Percentiles rank a stretch among this genome's conserved stretches.
These are phyloP conservation scores for Acanthaster planci DNA, from an alignment of 35 echinoderm and acorn worm genomes.

Conservation along the genomic window DNA sequence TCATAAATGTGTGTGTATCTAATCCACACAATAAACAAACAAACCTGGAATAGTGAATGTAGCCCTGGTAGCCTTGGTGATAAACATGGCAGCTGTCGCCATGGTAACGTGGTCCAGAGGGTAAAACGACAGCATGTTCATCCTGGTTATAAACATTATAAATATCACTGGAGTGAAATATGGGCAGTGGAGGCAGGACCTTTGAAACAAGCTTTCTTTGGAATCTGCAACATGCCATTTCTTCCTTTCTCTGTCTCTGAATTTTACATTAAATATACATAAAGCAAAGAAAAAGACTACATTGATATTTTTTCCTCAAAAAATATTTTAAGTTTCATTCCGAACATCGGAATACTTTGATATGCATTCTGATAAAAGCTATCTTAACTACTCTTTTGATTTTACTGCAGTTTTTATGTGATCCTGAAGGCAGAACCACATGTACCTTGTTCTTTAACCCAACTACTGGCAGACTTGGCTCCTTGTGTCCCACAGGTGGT, in stretches of 20 bases:
- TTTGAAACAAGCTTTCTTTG: no score
- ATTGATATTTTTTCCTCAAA: no score
- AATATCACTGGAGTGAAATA: no score
- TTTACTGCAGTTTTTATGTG: neutral
- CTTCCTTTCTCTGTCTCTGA: no score
- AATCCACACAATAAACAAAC: neutral
- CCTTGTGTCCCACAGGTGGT: conserved; percentile 25
- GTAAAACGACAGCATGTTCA: conserved; percentile 22
- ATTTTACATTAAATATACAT: no score
- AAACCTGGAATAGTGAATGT: conserved; percentile 40
- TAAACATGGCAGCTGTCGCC: conserved; percentile 37
- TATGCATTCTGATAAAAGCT: no score
- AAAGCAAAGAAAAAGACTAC: no score
- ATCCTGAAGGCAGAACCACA: neutral
- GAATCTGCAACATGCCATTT: no score
- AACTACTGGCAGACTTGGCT: conserved; percentile 39
- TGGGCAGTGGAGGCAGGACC: no score
- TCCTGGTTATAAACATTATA: neutral
- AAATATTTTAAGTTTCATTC: no score
- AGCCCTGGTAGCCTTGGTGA: conserved; percentile 6
- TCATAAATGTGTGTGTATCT: neutral
- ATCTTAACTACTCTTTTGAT: no score
- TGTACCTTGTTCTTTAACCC: conserved; percentile 30
- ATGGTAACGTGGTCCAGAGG: conserved; percentile 42
- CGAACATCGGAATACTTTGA: no score